Evolutionary conservation across 2,888 invertebrate species (phyloP), one percentile per base, ranked within the genome.

Genomic region (Palloptera scutellata): DNA sequence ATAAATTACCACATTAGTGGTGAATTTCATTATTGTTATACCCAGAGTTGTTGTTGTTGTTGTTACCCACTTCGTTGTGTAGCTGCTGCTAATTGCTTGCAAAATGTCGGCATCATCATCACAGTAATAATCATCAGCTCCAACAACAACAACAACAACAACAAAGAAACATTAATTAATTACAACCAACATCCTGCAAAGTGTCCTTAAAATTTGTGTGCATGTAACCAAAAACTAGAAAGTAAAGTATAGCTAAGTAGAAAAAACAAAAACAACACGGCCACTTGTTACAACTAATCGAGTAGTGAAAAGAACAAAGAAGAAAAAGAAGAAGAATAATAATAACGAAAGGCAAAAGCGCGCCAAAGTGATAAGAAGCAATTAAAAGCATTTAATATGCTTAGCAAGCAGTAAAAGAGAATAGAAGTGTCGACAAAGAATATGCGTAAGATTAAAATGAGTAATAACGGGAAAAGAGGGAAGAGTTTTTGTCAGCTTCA

Each of bases 1-100:
- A 68, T 65, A 66, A 69, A 69, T 66, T 69, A 58, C 15, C 57
- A 54, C 69, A 69, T 63, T 66, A 59, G 61, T 58, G 51, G 60
- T 57, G 51, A 15, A 40, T 45, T 13, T 20, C 48, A 13, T 40
- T n/a, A 9, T 61, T 2, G 61, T 30, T 51, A 15, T 52, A 15
- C 13, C 52, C 20, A 15, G 11, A 48, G 61, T 61, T 48, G 48
- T 48, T 48, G 48, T 4, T 4, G 48, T 10, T 48, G 20, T 41
- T 40, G 20, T 54, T 54, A 15, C 3, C 54, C n/a, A n/a, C 8
- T 17, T 48, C 19, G 30, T 8, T 48, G 1, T 20, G 13, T 30
- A 15, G 20, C 41, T 19, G 54, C 20, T 11, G 17, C 41, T 62
- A 62, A 62, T 62, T 62, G 62, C 3, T 42, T 41, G 43, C 53